phyloP scores from a whole-genome alignment of 2,113 vertebrate genomes.

The Rhinoptilus africanus region DNA sequence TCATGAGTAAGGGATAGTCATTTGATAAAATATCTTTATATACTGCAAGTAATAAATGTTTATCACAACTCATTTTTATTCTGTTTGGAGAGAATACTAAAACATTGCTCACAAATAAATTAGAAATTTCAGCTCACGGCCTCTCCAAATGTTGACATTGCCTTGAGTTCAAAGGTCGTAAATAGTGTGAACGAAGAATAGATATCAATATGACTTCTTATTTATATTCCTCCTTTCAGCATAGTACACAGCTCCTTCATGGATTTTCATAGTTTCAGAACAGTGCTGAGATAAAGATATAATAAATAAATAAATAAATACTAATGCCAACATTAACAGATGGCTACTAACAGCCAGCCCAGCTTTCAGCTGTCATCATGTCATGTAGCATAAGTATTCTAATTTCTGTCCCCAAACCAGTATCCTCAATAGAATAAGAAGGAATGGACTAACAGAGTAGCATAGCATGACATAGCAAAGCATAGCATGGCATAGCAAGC shows the following conservation, averaged over 20 bases:
- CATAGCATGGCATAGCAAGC: no score
- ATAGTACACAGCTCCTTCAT: neutral
- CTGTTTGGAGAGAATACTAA: neutral
- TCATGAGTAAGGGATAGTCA: neutral
- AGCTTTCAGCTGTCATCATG: neutral
- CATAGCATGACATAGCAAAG: neutral
- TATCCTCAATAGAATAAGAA: neutral
- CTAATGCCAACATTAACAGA: neutral
- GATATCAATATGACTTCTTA: neutral
- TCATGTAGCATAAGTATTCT: neutral
- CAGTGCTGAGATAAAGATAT: neutral
- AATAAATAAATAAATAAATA: no score
- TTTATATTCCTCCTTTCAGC: neutral
- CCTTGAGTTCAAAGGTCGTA: neutral
- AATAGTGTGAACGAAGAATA: neutral
- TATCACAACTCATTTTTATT: neutral
- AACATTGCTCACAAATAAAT: neutral
- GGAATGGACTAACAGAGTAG: neutral
- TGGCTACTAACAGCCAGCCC: neutral
- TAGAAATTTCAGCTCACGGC: neutral
- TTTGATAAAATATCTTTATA: neutral
- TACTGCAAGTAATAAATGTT: neutral
- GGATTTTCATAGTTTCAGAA: neutral
- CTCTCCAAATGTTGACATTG: neutral
- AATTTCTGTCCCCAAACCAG: neutral